Evolutionary conservation across 2,797 vertebrate species (phyloP).

Genomic region (Argentina silus): DNA sequence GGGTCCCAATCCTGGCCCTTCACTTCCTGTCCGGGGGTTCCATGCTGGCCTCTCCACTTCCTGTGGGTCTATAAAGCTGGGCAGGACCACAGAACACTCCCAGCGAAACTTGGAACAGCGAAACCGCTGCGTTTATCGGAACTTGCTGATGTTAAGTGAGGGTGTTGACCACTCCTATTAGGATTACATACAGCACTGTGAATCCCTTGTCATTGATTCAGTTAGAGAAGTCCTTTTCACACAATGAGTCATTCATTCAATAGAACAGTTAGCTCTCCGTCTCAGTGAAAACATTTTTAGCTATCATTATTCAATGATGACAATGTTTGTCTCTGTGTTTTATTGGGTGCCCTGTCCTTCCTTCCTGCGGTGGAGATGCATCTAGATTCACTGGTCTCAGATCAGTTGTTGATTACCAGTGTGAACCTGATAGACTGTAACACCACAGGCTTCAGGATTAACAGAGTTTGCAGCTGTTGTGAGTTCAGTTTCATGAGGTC

Average conservation of each 20-base stretch:
- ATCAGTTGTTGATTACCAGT: neutral
- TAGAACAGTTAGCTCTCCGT: neutral
- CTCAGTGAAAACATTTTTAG: neutral
- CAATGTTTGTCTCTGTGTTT: conserved; percentile 35
- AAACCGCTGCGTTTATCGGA: conserved; percentile 25
- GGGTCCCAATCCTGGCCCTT: conserved; percentile 67
- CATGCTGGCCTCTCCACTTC: conserved; percentile 64
- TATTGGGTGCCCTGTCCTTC: conserved; percentile 36
- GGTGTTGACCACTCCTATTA: neutral
- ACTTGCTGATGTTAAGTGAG: neutral
- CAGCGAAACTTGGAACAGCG: neutral
- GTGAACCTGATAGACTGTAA: neutral
- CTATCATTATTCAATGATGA: too few relatives aligned
- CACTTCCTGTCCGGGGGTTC: conserved; percentile 69
- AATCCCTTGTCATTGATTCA: neutral
- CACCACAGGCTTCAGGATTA: conserved; percentile 2
- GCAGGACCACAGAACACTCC: conserved; percentile 38
- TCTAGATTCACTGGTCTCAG: neutral
- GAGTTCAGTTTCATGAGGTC: conserved; percentile 69
- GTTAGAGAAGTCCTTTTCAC: conserved; percentile 1
- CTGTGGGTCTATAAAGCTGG: conserved; percentile 52
- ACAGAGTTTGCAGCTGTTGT: conserved; percentile 69
- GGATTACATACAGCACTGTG: neutral
- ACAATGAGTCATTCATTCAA: too few relatives aligned
- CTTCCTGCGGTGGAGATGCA: neutral